Evolutionary conservation across 2,113 vertebrate species (phyloP), one percentile per base, ranked within the genome.

Genomic region (Nematolebias whitei): DNA sequence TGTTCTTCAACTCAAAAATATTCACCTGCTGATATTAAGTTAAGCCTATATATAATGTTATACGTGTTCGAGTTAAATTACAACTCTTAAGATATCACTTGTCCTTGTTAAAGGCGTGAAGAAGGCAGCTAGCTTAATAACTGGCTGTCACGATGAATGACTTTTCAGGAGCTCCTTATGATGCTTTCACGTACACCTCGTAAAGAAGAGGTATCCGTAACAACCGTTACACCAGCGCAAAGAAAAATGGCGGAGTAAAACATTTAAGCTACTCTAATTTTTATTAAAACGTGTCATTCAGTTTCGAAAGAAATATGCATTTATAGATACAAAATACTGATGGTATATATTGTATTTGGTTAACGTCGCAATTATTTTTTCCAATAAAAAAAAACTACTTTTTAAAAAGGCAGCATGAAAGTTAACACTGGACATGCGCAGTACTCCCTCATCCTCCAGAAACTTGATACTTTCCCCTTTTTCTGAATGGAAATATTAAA

Each of bases 111-210:
- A 68, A 54, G 29, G 12, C 13, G 23, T n/a, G 4, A 14, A 15
- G 19, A 51, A 43, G 53, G 60, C 57, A 0, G 63, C 50, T 80
- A 73, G 80, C 71, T 26, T 16, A 71, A 26, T 29, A 11, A 12
- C 26, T 29, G 26, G 26, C 2, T 7, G 41, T 20, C 1, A 24
- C 68, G 80, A 79, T 82, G 84, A 82, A 83, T 82, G 80, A 68
- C 49, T 71, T 35, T 35, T 35, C 9, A 49, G 44, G 7, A 29
- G 59, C 66, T 24, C 32, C 2, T 49, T 13, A 26, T 62, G 86
- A 14, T 74, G 63, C 72, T 1, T 89, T 89, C 55, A 24, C 0
- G 10, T 1, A 14, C 44, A 48, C 8, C 26, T 40, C 51, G 76
- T 60, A 63, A 71, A 35, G 0, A 14, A 2, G 53, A 4, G 0